phyloP scores from a whole-genome alignment of 2,888 invertebrate species.

The Schizaphis graminum region DNA sequence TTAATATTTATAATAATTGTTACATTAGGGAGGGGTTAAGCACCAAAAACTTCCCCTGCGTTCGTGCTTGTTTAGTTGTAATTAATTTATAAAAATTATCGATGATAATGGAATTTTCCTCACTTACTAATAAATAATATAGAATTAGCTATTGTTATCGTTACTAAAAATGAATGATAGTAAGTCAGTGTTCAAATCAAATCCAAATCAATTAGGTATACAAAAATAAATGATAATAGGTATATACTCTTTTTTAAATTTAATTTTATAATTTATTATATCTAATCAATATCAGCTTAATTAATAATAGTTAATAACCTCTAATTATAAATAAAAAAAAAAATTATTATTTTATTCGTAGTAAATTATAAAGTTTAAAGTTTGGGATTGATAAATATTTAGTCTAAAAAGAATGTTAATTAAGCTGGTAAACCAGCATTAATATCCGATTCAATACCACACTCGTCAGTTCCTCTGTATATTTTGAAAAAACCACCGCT shows the following conservation, averaged over 20 bases:
- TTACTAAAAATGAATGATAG: neutral
- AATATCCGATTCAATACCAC: constrained; percentile 81
- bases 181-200: neutral
- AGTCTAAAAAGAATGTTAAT: neutral
- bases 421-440: constrained; percentile 78
- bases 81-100: neutral
- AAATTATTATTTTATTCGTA: neutral
- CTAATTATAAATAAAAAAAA: neutral
- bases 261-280: neutral
- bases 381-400: neutral
- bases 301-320: neutral
- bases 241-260: neutral
- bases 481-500: constrained; percentile 91
- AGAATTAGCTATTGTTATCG: neutral
- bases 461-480: constrained; percentile 82
- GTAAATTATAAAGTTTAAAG: neutral
- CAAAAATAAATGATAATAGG: neutral
- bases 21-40: too few relatives aligned
- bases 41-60: too few relatives aligned
- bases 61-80: neutral
- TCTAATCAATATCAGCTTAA: neutral
- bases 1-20: too few relatives aligned
- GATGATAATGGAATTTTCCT: neutral
- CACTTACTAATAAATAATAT: neutral
- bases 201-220: neutral